Evolutionary conservation across 2,797 vertebrate genomes (phyloP), one percentile per base, ranked within the genome.

Genomic region (Chaunax sp.): DNA sequence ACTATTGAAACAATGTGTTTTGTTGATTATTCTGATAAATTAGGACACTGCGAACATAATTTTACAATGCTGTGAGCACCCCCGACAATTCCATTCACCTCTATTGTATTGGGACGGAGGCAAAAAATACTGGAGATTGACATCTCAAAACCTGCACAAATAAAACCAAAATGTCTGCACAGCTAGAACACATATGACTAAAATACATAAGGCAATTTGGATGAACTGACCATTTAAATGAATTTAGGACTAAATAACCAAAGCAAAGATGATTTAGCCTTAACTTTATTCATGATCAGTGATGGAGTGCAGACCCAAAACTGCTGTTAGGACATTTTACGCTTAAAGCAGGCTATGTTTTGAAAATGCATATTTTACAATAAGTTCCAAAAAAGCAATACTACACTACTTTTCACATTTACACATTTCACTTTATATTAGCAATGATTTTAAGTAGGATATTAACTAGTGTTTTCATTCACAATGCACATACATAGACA

Each of bases 41-140:
- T 1, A 12, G 7, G 30, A 50, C 18, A 28, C 6, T 46, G 18
- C 19, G 37, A 44, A 52, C 19, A n/a, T 10, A 3, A 7, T 22
- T 38, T 53, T 38, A 28, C 37, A 59, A 23, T 19, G 5, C 38
- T 54, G 25, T 15, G 49, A 37, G 25, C 38, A 22, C 5, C 23
- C 57, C 6, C 62, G 44, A 40, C 44, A 60, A 64, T 35, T 20
- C 1, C n/a, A 35, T 50, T 78, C 11, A 26, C 23, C 30, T 51
- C 18, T 4, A 16, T 28, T 56, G 6, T 56, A 15, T 14, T 13
- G 0, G 16, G 1, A 35, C 9, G 2, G 2, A 43, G 15, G 25
- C 1, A 23, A 54, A 68, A 30, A 41, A 43, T 51, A 45, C 3
- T 7, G 28, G 8, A 14, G 26, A 16, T 44, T 13, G n/a, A 41